These are phyloP conservation scores for Tetrao urogallus DNA, from an alignment of 2,113 vertebrate species.

Conservation along the genomic window DNA sequence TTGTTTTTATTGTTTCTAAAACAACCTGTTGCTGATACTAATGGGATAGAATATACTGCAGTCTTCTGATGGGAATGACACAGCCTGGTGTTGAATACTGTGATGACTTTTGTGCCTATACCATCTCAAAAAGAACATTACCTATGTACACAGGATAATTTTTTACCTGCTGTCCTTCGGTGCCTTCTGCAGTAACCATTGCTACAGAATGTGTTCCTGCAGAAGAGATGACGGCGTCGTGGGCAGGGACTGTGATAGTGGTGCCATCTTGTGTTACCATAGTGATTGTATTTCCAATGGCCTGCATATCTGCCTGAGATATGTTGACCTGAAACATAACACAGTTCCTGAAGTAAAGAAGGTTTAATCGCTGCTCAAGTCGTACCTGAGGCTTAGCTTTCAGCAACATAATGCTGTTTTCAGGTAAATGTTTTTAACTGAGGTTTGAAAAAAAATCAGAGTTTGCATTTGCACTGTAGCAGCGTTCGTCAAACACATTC, in stretches of 20 bases:
- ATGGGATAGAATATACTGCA: background rate
- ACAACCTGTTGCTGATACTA: background rate
- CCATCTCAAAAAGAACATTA: background rate
- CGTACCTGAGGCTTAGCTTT: background rate
- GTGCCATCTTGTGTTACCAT: constrained; percentile 99
- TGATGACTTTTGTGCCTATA: background rate
- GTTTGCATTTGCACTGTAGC: background rate
- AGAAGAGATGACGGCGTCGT: constrained; percentile 89
- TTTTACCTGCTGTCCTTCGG: constrained; percentile 91
- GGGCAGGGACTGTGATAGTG: constrained; percentile 95
- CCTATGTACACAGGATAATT: background rate
- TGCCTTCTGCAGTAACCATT: constrained; percentile 93
- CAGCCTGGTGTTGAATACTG: background rate
- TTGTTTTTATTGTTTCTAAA: background rate
- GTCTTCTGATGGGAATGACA: background rate
- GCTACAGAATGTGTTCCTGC: constrained; percentile 91
- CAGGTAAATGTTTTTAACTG: background rate
- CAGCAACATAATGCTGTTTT: background rate
- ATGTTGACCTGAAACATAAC: constrained; percentile 89
- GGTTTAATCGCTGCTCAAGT: background rate
- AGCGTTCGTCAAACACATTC: background rate
- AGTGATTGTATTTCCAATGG: constrained; percentile 94
- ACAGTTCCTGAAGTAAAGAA: constrained; percentile 1
- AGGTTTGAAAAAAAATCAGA: background rate
- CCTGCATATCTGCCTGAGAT: constrained; percentile 94